Evolutionary conservation across 2,113 vertebrate species (phyloP), one percentile per base, ranked within the genome.

Genomic region (Sinocyclocheilus anophthalmus): DNA sequence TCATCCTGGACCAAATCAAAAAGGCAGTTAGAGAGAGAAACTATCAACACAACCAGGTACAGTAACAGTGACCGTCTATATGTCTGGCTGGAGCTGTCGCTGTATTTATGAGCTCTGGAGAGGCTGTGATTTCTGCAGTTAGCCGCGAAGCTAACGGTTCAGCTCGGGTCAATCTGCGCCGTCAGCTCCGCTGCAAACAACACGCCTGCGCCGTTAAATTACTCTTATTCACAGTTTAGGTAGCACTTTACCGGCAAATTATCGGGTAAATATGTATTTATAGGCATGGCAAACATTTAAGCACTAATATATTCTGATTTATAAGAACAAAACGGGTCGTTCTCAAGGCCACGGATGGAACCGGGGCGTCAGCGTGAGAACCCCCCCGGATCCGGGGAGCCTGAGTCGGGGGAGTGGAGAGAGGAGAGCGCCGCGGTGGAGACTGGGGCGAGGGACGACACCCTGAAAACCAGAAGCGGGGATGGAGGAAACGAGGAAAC

Each of bases 361-460:
- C 92, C 91, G 3, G 90, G 87, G 83, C 87, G 59, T 87, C 93
- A 91, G 90, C 92, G 92, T 93, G 92, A 94, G 89, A 88, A 73
- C 50, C 88, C 85, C 16, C 82, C 78, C 70, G 95, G 95, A 12
- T 95, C 94, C 42, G 90, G 91, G 86, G 89, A 83, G 48, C 22
- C 89, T 5, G 84, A 87, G 33, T 45, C 80, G 69, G 42, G 20
- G 55, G 90, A 89, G 1, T 59, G 88, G 82, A 91, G 93, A 2
- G 92, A 93, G 88, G 90, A 93, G 89, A 94, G 90, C 30, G 92
- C 92, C 70, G 93, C 92, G 14, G 90, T 88, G 22, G 94, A 93
- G 63, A 90, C 92, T 22, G 81, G 30, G 37, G 91, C 86, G 67
- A 88, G 83, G 10, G 85, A 84, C 20, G 89, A 75, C 57, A 86